A percentile compares a stretch with the other conserved stretches of the same genome.
Evolutionary conservation across 2,888 invertebrate genomes (phyloP).

Genomic region (Hetaerina titia): DNA sequence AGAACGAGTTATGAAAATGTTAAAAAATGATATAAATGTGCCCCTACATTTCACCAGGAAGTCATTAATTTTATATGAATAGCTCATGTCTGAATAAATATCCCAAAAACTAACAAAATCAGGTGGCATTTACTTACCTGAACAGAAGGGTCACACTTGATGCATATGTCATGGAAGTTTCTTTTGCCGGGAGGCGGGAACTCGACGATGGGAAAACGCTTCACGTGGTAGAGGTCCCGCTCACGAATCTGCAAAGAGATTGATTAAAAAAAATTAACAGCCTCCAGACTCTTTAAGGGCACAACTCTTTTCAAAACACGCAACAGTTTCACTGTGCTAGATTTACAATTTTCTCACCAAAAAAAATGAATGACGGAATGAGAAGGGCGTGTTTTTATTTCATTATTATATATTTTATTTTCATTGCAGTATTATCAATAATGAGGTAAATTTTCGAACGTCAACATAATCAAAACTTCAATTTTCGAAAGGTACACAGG

Average conservation of each 20-base stretch:
- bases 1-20: neutral
- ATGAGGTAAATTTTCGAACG: no score
- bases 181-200: neutral
- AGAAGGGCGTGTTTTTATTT: no score
- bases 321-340: no score
- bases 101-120: neutral
- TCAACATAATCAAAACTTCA: no score
- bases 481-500: no score
- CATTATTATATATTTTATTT: no score
- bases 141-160: slow-evolving; percentile 58
- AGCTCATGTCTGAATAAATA: neutral
- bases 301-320: no score
- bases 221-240: slow-evolving; percentile 34
- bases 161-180: slow-evolving; percentile 48
- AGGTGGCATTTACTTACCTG: neutral
- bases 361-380: no score
- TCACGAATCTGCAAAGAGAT: slow-evolving; percentile 15
- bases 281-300: no score
- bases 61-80: neutral
- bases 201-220: slow-evolving; percentile 15
- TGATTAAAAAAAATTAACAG: neutral
- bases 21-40: neutral
- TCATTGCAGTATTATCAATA: no score
- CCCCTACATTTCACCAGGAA: neutral
- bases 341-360: no score